phyloP scores from a whole-genome alignment of 2,888 invertebrate genomes.

The Yponomeuta sedellus region DNA sequence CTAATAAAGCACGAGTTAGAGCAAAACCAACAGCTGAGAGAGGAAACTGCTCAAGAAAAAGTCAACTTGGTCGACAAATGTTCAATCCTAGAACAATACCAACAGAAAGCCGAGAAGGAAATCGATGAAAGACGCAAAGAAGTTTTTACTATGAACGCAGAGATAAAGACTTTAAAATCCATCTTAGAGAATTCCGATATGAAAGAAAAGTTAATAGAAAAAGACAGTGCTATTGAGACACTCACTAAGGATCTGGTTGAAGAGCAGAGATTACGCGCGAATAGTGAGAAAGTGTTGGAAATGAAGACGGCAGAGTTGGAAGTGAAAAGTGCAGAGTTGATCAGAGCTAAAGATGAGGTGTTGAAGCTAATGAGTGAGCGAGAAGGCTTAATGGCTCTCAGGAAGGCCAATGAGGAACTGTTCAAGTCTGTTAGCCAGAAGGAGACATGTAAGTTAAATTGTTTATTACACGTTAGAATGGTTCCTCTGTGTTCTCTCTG shows the following conservation, averaged over 20 bases:
- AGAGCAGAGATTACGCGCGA: slow-evolving; percentile 32
- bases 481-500: no score
- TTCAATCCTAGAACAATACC: slow-evolving; percentile 41
- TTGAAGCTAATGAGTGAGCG: slow-evolving; percentile 28
- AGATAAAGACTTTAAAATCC: slow-evolving; percentile 29
- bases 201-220: slow-evolving; percentile 35
- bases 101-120: slow-evolving; percentile 41
- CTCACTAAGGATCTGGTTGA: slow-evolving; percentile 41
- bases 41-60: slow-evolving; percentile 37
- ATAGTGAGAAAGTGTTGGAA: slow-evolving; percentile 32
- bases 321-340: slow-evolving; percentile 28
- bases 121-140: slow-evolving; percentile 41
- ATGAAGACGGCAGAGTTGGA: slow-evolving; percentile 27
- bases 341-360: slow-evolving; percentile 30
- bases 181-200: slow-evolving; percentile 25
- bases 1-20: slow-evolving; percentile 35
- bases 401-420: slow-evolving; percentile 48
- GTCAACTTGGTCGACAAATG: slow-evolving; percentile 39
- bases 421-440: slow-evolving; percentile 42
- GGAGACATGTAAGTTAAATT: slow-evolving; percentile 49
- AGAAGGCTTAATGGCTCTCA: slow-evolving; percentile 34
- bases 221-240: slow-evolving; percentile 34
- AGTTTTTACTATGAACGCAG: slow-evolving; percentile 31
- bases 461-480: background rate
- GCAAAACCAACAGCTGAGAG: slow-evolving; percentile 32